These are phyloP conservation scores for Myotis myotis DNA, from an alignment of 2,797 vertebrate species.

Conservation along the genomic window DNA sequence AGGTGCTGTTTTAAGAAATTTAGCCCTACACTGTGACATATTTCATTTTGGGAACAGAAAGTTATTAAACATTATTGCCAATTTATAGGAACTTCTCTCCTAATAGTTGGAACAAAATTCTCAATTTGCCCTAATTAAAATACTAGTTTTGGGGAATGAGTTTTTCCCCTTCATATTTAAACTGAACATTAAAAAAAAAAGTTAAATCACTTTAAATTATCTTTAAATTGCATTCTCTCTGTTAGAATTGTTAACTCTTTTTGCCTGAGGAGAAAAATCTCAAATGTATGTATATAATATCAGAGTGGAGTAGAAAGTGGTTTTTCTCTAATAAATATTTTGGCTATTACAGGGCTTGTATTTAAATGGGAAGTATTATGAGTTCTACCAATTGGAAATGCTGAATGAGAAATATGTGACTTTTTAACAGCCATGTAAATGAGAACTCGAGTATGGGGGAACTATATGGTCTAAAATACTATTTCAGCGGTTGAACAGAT, in stretches of 20 bases:
- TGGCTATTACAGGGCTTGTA: slow-evolving; percentile 39
- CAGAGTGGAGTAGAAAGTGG: slow-evolving; percentile 51
- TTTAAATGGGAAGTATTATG: slow-evolving; percentile 65
- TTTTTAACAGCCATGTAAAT: slow-evolving; percentile 1
- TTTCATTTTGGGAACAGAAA: slow-evolving; percentile 4
- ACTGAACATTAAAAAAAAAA: slow-evolving; percentile 44
- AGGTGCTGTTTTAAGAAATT: background rate
- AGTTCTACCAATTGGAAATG: slow-evolving; percentile 1
- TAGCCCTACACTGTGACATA: background rate
- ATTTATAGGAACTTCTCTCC: slow-evolving; percentile 41
- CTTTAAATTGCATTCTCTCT: slow-evolving; percentile 61
- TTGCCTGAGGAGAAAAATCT: slow-evolving; percentile 48
- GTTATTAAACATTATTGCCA: slow-evolving; percentile 40
- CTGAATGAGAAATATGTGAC: background rate
- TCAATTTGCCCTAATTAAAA: slow-evolving; percentile 69
- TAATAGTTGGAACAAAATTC: slow-evolving; percentile 63
- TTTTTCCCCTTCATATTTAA: slow-evolving; percentile 62
- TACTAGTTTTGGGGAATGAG: slow-evolving; percentile 47
- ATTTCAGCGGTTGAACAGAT: slow-evolving; percentile 8
- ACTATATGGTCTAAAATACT: slow-evolving; percentile 15
- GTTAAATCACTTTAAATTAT: slow-evolving; percentile 70
- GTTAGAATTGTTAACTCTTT: slow-evolving; percentile 20
- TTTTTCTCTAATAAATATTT: slow-evolving; percentile 59
- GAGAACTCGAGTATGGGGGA: background rate
- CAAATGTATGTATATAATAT: slow-evolving; percentile 55